Evolutionary conservation across 2,113 vertebrate species (phyloP).

Genomic region (Rana temporaria): DNA sequence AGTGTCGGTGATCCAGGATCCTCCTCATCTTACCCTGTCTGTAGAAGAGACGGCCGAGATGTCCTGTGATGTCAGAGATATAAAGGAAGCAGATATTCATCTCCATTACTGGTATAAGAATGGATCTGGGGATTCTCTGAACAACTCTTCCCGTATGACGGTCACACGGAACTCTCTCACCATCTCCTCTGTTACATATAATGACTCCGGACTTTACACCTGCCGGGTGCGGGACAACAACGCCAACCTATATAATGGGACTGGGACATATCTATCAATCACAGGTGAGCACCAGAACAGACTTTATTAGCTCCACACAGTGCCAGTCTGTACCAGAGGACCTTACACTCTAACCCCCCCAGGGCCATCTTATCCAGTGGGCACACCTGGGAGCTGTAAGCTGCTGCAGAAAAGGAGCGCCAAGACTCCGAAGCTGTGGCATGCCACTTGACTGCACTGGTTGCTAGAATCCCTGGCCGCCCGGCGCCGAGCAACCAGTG

Average conservation of each 20-base stretch:
- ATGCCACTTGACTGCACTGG: too few species aligned
- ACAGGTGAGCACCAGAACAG: not conserved
- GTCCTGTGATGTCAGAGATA: not conserved
- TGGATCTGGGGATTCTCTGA: not conserved
- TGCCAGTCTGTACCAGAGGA: too few species aligned
- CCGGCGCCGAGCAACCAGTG: too few species aligned
- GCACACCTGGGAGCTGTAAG: too few species aligned
- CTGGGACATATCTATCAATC: conserved; percentile 3
- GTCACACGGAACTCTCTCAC: not conserved
- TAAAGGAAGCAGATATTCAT: not conserved
- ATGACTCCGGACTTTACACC: not conserved
- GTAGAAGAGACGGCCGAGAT: not conserved
- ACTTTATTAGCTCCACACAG: too few species aligned
- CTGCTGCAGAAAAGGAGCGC: too few species aligned
- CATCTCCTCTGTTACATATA: conserved; percentile 1
- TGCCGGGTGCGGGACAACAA: not conserved
- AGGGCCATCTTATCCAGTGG: too few species aligned
- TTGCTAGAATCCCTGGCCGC: too few species aligned
- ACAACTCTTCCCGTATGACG: not conserved
- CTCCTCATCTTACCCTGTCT: not conserved
- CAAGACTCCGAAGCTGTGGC: too few species aligned
- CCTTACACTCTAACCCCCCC: too few species aligned
- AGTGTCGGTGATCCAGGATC: not conserved
- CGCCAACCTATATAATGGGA: not conserved
- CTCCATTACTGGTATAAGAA: not conserved